These are phyloP conservation scores for Caenorhabditis uteleia DNA, from an alignment of 2,888 invertebrate genomes.

Conservation along the genomic window DNA sequence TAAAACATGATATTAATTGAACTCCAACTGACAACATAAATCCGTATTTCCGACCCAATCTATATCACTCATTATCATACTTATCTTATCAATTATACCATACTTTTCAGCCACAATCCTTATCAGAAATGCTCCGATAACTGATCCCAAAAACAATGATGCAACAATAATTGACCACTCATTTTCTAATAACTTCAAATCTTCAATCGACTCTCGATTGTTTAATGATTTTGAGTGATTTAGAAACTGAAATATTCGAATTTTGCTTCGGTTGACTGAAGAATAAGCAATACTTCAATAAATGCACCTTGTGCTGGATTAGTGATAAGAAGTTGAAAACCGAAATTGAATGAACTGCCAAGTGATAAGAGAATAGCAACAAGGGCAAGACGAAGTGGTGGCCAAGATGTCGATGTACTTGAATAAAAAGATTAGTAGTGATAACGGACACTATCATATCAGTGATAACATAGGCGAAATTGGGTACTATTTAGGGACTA, in stretches of 20 bases:
- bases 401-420: too few species aligned
- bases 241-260: constrained; percentile 17
- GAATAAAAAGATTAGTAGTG: too few species aligned
- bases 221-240: constrained; percentile 13
- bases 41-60: constrained; percentile 26
- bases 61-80: too few species aligned
- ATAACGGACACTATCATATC: too few species aligned
- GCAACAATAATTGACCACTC: constrained; percentile 32
- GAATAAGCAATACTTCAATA: constrained; percentile 5
- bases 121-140: constrained; percentile 17
- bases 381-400: neutral
- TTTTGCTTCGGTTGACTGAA: neutral
- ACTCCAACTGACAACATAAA: constrained; percentile 3
- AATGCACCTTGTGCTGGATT: constrained; percentile 33
- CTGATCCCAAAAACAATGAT: constrained; percentile 17
- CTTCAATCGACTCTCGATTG: neutral
- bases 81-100: too few species aligned
- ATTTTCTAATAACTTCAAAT: constrained; percentile 10
- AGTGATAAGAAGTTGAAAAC: constrained; percentile 29
- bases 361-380: constrained; percentile 13
- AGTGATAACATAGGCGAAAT: too few species aligned
- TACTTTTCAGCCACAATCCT: constrained; percentile 8
- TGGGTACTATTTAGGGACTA: too few species aligned
- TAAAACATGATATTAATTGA: constrained; percentile 12
- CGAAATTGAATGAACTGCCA: constrained; percentile 24